Evolutionary conservation across 2,113 vertebrate genomes (phyloP), one percentile per base, ranked within the genome.

Genomic region (Oncorhynchus nerka): DNA sequence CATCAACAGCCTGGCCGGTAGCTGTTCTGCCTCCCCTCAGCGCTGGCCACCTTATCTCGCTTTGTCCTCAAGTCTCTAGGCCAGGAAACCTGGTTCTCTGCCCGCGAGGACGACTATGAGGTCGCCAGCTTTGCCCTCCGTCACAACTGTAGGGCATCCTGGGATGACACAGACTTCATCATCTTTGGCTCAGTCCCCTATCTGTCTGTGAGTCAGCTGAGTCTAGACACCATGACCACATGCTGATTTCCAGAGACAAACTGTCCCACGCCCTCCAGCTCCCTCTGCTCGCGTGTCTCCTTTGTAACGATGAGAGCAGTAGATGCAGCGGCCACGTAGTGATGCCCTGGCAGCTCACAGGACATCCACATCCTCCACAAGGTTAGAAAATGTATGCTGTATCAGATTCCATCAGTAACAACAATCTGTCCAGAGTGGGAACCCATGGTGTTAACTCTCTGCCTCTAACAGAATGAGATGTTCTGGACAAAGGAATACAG

Each of bases 141-240:
- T 24, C 89, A 95, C 74, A 86, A 92, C 51, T 93, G 96, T 80
- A 88, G 49, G 97, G 96, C 15, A 96, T 98, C 80, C 93, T 99
- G 3, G 95, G 96, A 48, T 83, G 97, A 99, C 82, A 95, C 95
- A 0, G 97, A 99, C 86, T 98, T 96, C 81, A 84, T 99, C 28
- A 95, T 99, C 83, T 99, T 95, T 71, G 90, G 98, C 79, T 98
- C 97, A 19, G 95, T 91, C n/a, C 96, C 96, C 5, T 97, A 98
- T 87, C 93, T 99, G 30, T 99, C 96, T 6, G 93, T 97, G 76
- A 88, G 86, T 20, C 94, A 96, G 78, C 94, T 99, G 65, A 3
- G 0, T 73, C 85, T 97, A 64, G 89, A 94, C 72, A 91, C 79
- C 1, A 90, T 99, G 20, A 92, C 90, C 70, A 99, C 97, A 64